phyloP scores from a whole-genome alignment of 2,888 invertebrate genomes.

The Callosobruchus maculatus region DNA sequence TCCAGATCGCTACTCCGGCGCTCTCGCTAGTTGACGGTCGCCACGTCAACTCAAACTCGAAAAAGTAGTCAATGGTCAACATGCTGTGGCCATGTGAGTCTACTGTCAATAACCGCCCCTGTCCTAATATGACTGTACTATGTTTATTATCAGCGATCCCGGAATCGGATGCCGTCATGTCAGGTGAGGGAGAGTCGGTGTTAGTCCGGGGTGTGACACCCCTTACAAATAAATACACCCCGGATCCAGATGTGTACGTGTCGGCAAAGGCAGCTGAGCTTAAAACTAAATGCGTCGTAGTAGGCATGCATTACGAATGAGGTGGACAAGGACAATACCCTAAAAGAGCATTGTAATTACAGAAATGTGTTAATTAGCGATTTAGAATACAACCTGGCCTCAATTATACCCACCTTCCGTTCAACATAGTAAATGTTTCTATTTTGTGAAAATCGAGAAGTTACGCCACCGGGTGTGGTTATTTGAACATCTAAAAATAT shows the following conservation, averaged over 20 bases:
- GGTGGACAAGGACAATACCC: background rate
- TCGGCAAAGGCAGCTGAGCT: slow-evolving; percentile 25
- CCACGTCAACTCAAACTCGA: too few species aligned
- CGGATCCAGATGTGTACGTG: slow-evolving; percentile 33
- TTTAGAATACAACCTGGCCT: background rate
- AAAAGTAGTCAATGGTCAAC: too few species aligned
- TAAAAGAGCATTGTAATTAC: background rate
- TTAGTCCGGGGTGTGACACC: slow-evolving; percentile 26
- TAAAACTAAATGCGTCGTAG: background rate
- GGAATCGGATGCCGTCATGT: slow-evolving; percentile 5
- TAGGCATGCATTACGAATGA: background rate
- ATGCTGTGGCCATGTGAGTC: too few species aligned
- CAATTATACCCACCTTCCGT: background rate
- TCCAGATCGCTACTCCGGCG: too few species aligned
- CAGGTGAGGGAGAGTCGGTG: slow-evolving; percentile 24
- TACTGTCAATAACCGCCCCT: background rate
- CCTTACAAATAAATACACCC: slow-evolving; percentile 22
- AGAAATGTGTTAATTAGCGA: background rate
- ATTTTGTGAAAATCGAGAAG: too few species aligned
- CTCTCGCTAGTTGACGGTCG: too few species aligned
- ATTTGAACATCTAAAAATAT: too few species aligned
- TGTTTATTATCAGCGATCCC: background rate
- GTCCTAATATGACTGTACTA: background rate
- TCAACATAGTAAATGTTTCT: too few species aligned
- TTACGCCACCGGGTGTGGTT: too few species aligned